Percentiles rank a stretch among this genome's conserved stretches.
Conservation (phyloP, 2,113 vertebrate genomes). For the Aramus guarauna region DNA sequence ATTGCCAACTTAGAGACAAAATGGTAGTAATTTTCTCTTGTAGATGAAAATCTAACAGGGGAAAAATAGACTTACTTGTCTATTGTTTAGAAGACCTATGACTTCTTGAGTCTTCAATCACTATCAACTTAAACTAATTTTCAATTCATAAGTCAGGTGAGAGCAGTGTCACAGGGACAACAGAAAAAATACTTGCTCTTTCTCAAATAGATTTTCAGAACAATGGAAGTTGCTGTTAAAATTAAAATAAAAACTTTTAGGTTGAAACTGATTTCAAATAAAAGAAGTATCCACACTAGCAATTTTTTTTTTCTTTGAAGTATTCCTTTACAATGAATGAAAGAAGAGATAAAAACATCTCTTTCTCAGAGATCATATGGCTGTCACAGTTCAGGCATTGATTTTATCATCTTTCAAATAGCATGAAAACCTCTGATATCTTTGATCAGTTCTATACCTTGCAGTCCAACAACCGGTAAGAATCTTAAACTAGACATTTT, state of each 20-base stretch:
- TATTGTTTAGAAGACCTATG: constrained; percentile 21
- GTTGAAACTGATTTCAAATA: neutral
- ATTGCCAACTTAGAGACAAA: neutral
- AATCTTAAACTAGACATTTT: constrained; percentile 1
- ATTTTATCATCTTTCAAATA: neutral
- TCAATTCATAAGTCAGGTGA: neutral
- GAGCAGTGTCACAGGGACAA: neutral
- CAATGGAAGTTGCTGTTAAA: neutral
- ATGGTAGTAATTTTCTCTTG: neutral
- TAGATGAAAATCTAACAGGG: neutral
- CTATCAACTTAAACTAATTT: neutral
- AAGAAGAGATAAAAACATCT: neutral
- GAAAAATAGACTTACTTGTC: neutral
- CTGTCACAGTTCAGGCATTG: neutral
- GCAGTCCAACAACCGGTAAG: constrained; percentile 6
- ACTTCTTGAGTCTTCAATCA: neutral
- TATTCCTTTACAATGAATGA: neutral
- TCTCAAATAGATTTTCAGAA: neutral
- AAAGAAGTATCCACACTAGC: neutral
- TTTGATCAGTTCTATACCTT: neutral
- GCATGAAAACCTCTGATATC: neutral
- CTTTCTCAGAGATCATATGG: neutral
- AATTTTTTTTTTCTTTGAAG: neutral
- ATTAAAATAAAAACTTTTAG: neutral
- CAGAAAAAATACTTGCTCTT: neutral